Evolutionary conservation across 2,797 vertebrate genomes (phyloP).

Genomic region (Molothrus ater): DNA sequence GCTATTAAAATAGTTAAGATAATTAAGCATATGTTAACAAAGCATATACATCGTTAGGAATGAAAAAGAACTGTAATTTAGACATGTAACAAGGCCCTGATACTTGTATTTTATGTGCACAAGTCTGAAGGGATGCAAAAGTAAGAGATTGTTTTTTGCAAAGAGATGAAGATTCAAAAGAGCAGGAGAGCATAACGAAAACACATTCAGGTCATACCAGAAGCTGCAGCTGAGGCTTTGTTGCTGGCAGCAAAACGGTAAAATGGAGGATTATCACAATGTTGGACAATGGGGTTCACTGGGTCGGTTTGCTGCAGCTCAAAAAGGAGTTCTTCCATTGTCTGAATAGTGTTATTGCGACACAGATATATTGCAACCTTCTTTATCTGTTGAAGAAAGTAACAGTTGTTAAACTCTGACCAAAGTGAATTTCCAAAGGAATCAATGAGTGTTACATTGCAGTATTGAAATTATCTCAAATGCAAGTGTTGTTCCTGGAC

Average conservation of each 20-base stretch:
- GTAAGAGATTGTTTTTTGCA: background rate
- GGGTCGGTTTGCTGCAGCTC: conserved; percentile 98
- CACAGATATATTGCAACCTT: conserved; percentile 97
- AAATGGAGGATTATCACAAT: conserved; percentile 97
- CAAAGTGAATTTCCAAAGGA: background rate
- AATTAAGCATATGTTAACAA: background rate
- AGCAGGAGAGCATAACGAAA: background rate
- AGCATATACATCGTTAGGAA: background rate
- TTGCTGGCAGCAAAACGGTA: conserved; percentile 96
- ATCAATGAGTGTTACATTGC: background rate
- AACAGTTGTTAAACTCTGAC: background rate
- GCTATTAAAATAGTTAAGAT: background rate
- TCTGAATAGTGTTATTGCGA: conserved; percentile 98
- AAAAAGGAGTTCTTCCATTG: conserved; percentile 98
- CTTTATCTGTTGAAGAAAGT: conserved; percentile 86
- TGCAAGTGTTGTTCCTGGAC: background rate
- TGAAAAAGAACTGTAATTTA: background rate
- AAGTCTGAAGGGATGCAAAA: background rate
- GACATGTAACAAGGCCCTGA: background rate
- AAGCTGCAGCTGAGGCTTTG: conserved; percentile 92
- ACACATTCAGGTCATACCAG: conserved; percentile 79
- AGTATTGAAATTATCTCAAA: background rate
- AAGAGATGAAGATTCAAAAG: background rate
- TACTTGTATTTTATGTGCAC: background rate
- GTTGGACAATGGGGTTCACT: conserved; percentile 94